Percentiles rank a stretch among this genome's conserved stretches.
These are phyloP conservation scores for Paguma larvata DNA, from an alignment of 2,797 vertebrate genomes.

Conservation along the genomic window DNA sequence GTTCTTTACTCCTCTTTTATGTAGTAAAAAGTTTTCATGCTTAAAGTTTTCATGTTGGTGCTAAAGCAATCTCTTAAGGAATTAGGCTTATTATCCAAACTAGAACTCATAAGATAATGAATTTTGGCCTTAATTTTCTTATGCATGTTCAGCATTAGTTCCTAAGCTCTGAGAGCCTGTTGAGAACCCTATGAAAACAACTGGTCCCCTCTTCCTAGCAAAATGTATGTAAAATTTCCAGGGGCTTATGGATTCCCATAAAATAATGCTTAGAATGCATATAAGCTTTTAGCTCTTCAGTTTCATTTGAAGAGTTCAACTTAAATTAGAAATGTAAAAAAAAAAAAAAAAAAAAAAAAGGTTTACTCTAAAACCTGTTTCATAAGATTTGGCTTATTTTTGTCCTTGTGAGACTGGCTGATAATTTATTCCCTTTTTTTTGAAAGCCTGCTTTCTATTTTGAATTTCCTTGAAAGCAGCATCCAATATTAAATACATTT, in stretches of 20 bases:
- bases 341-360: background rate
- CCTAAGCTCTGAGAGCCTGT: background rate
- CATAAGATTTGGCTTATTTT: slow-evolving; percentile 44
- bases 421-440: slow-evolving; percentile 44
- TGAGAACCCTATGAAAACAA: slow-evolving; percentile 34
- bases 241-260: background rate
- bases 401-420: background rate
- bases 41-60: background rate
- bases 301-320: slow-evolving; percentile 12
- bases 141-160: background rate
- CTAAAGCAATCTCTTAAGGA: background rate
- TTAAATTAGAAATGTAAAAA: slow-evolving; percentile 26
- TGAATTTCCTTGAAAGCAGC: slow-evolving; percentile 62
- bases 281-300: background rate
- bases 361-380: background rate
- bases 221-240: slow-evolving; percentile 13
- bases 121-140: background rate
- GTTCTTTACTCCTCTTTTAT: background rate
- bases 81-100: slow-evolving; percentile 29
- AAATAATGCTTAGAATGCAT: slow-evolving; percentile 1
- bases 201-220: background rate
- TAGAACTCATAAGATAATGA: background rate
- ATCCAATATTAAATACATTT: slow-evolving; percentile 33
- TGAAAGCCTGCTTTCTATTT: slow-evolving; percentile 47
- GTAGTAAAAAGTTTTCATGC: background rate